Evolutionary conservation across 2,888 invertebrate species (phyloP), one percentile per base, ranked within the genome.

Genomic region (Gastracanthus pulcherrimus): DNA sequence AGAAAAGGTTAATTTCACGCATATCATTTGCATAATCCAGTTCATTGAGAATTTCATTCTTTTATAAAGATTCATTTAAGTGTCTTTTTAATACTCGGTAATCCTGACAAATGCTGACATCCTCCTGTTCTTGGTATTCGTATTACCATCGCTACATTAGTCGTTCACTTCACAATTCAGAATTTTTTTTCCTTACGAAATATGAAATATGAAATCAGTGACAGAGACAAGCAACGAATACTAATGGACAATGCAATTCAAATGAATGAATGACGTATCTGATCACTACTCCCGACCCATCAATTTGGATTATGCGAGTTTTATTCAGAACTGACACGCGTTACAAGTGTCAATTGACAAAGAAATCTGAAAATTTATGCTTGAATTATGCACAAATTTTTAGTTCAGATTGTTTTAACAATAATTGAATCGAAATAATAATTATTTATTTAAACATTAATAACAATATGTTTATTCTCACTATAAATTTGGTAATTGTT

Each of bases 251-350:
- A 64, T 76, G 29, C 36, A 48, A 76, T 76, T 66, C 58, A 41
- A 76, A 66, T 45, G 64, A 66, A 67, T 34, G 38, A 38, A 78
- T 45, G 79, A 79, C 72, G 71, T 72, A 58, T 67, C 34, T 55
- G 62, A 75, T 76, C 64, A 19, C 23, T 23, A 23, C 19, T 55
- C 31, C 38, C 60, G 60, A 31, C 29, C 62, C 72, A 69, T 81
- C 74, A 81, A 69, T 77, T 81, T 38, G 62, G 77, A 81, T 81
- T 81, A 74, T 60, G 26, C 9, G 9, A 29, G 26, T 41, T 55
- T 19, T 55, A 23, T 13, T 7, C 4, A 26, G 38, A 60, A 72
- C 34, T 34, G 62, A 34, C 31, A 36, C 60, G 6, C 34, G 19
- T n/a, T 34, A 7, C 6, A 62, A 62, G 36, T 55, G 36, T 6